Evolutionary conservation across 2,888 invertebrate species (phyloP).

Genomic region (Thereva nobilitata): DNA sequence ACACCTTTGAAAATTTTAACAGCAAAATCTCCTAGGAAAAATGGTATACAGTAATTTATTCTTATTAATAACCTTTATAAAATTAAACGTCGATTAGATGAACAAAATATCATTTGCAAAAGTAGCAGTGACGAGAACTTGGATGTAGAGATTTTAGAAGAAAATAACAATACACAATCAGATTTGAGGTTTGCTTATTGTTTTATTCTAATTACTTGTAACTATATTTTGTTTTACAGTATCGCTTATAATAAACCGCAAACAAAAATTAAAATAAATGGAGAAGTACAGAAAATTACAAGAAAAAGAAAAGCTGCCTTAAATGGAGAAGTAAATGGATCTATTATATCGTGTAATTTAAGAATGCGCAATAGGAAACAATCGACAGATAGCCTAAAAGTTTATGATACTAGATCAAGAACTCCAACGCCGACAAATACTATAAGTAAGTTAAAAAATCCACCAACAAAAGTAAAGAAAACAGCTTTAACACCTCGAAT

Average conservation of each 20-base stretch:
- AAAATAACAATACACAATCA: no score
- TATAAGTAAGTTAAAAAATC: neutral
- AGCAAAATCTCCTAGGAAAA: constrained; percentile 14
- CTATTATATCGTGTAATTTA: neutral
- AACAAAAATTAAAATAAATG: neutral
- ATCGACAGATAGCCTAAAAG: neutral
- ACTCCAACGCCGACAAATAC: neutral
- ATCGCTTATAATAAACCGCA: neutral
- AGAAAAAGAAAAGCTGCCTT: neutral
- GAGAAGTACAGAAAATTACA: neutral
- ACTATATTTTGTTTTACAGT: no score
- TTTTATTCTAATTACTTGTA: no score
- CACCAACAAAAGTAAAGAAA: no score
- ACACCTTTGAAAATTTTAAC: constrained; percentile 14
- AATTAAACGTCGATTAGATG: no score
- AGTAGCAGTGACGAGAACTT: no score
- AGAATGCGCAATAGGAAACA: neutral
- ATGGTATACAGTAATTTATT: neutral
- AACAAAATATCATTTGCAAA: no score
- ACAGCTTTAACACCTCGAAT: no score
- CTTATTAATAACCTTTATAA: neutral
- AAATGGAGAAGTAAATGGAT: neutral
- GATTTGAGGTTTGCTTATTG: no score
- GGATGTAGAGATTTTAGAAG: no score
- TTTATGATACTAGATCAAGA: neutral